phyloP scores from a whole-genome alignment of 2,113 vertebrate species.

The Proterorhinus semilunaris region DNA sequence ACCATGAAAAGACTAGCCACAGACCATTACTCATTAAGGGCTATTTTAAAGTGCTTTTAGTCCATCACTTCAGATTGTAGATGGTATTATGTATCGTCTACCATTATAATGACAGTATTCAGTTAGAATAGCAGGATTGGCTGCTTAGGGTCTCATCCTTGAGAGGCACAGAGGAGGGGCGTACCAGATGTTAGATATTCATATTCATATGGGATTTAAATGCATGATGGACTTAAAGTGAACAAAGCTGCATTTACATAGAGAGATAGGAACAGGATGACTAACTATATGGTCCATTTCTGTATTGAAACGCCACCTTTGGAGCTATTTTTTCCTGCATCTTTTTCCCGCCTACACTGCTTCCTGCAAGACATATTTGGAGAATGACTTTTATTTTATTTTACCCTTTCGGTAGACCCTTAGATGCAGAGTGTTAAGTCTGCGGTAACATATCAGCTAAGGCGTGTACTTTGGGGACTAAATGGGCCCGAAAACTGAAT shows the following conservation, averaged over 20 bases:
- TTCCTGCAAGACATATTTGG: conserved; percentile 40
- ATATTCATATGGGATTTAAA: conserved; percentile 48
- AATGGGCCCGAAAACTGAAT: conserved; percentile 18
- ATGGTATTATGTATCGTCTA: conserved; percentile 37
- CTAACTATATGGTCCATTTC: conserved; percentile 37
- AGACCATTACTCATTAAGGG: too few species aligned
- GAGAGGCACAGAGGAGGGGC: conserved; percentile 30
- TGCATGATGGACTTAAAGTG: conserved; percentile 22
- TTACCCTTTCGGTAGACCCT: background rate
- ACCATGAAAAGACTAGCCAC: too few species aligned
- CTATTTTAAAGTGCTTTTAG: too few species aligned
- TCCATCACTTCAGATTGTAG: too few species aligned
- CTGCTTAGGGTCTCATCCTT: conserved; percentile 37
- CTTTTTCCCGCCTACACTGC: conserved; percentile 34
- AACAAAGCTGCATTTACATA: conserved; percentile 19
- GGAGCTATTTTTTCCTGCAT: conserved; percentile 29
- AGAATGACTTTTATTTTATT: conserved; percentile 5
- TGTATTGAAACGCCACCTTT: conserved; percentile 26
- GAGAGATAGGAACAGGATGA: conserved; percentile 35
- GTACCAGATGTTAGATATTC: conserved; percentile 50
- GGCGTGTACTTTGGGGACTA: conserved; percentile 15
- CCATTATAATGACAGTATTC: too few species aligned
- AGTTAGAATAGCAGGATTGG: conserved; percentile 41
- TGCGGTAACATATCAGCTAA: too few species aligned
- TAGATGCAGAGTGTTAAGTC: too few species aligned